Evolutionary conservation across 35 echinoderm and acorn worm species (phyloP).

Genomic region (Holothuria glaberrima): DNA sequence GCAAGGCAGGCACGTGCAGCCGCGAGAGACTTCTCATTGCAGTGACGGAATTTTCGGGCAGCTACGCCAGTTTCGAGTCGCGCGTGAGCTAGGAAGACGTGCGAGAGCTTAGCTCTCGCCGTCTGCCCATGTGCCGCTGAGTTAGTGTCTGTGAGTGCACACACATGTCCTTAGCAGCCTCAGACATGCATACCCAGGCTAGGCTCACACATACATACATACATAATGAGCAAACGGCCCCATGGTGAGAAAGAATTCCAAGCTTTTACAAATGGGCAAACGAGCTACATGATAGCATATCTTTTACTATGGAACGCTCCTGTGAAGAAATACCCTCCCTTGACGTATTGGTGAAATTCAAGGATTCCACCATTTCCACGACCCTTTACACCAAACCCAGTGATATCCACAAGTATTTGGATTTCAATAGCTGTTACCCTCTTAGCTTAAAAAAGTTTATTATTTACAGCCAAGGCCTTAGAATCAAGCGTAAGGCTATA

Average conservation of each 20-base stretch:
- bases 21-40: too few relatives aligned
- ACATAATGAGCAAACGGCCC: too few relatives aligned
- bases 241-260: neutral
- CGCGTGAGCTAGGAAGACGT: too few relatives aligned
- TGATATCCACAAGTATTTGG: neutral
- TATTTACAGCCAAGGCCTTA: neutral
- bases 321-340: neutral
- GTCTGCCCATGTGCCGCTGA: too few relatives aligned
- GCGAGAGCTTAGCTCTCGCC: too few relatives aligned
- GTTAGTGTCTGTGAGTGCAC: too few relatives aligned
- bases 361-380: neutral
- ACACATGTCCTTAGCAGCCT: too few relatives aligned
- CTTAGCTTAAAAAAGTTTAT: neutral
- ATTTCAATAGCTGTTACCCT: neutral
- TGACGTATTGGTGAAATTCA: neutral
- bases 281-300: neutral
- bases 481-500: conserved; percentile 9
- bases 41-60: too few relatives aligned
- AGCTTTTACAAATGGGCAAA: neutral
- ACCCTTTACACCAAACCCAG: neutral
- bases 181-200: too few relatives aligned
- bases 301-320: neutral
- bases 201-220: too few relatives aligned
- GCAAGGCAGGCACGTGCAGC: too few relatives aligned
- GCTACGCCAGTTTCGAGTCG: too few relatives aligned